Conservation (phyloP, 2,888 invertebrate species). For the Bugula neritina region DNA sequence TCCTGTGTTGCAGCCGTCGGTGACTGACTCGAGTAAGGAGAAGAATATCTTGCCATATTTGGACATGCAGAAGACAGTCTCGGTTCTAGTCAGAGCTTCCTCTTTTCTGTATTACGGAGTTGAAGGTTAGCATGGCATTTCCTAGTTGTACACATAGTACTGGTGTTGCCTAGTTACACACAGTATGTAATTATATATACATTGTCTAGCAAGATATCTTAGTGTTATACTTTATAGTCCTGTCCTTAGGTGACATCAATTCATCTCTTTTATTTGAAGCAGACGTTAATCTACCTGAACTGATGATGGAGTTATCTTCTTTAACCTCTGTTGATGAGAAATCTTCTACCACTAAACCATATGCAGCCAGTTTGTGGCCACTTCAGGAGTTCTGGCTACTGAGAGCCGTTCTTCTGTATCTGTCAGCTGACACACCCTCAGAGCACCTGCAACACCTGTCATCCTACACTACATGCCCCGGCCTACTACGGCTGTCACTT, state of each 20-base stretch:
- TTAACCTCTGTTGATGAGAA: not conserved
- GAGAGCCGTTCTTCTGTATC: not conserved
- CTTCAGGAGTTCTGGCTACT: conserved; percentile 7
- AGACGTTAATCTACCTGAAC: not conserved
- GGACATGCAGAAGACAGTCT: not conserved
- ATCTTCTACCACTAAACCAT: not conserved
- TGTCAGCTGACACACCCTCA: not conserved
- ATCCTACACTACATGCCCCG: not conserved
- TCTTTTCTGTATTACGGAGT: not conserved
- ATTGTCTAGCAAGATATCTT: no score
- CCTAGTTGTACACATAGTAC: not conserved
- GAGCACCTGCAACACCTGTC: not conserved
- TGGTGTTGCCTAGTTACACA: not conserved
- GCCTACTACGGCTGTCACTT: not conserved
- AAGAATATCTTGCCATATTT: no score
- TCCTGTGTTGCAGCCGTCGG: no score
- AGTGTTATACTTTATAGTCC: no score
- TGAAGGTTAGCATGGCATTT: not conserved
- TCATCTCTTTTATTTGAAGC: no score
- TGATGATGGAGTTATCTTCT: not conserved
- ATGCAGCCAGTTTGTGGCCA: not conserved
- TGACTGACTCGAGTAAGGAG: no score
- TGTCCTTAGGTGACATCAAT: no score
- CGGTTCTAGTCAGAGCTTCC: not conserved
- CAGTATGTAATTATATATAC: not conserved